Conservation (phyloP, 2,113 vertebrate species). For the Forbesichthys papilliferus region DNA sequence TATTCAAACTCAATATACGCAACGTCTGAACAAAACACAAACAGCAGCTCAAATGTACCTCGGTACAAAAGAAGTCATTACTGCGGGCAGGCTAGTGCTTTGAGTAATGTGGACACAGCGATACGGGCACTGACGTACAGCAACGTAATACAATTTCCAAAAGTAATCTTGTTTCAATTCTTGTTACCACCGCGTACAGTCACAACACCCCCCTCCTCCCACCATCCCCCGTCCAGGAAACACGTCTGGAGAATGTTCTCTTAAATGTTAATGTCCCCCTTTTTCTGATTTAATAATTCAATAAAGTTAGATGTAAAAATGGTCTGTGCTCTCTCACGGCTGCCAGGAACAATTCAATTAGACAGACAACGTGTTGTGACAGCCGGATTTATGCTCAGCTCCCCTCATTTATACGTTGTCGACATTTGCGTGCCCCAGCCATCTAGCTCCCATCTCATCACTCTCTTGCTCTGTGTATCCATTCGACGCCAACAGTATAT, state of each 20-base stretch:
- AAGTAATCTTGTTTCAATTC: conserved; percentile 53
- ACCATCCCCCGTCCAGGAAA: conserved; percentile 2
- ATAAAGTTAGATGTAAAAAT: conserved; percentile 55
- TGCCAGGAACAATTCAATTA: conserved; percentile 62
- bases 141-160: conserved; percentile 40
- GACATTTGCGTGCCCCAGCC: conserved; percentile 31
- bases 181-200: conserved; percentile 19
- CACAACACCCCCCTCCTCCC: conserved; percentile 13
- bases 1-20: conserved; percentile 54
- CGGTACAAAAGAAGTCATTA: conserved; percentile 47
- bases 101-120: conserved; percentile 29
- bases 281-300: conserved; percentile 64
- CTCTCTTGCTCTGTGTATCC: conserved; percentile 32
- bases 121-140: conserved; percentile 24
- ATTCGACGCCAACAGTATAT: not conserved
- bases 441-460: conserved; percentile 13
- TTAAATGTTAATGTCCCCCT: conserved; percentile 53
- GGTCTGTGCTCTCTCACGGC: conserved; percentile 44
- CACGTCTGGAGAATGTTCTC: conserved; percentile 37
- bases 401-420: conserved; percentile 31
- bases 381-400: conserved; percentile 52
- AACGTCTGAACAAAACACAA: conserved; percentile 42
- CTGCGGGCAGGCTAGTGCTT: conserved; percentile 23
- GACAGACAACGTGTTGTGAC: conserved; percentile 40
- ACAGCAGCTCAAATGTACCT: conserved; percentile 42